A percentile compares a stretch with the other conserved stretches of the same genome.
These are phyloP conservation scores for Etheostoma perlongum DNA, from an alignment of 2,797 vertebrate genomes.

Conservation along the genomic window DNA sequence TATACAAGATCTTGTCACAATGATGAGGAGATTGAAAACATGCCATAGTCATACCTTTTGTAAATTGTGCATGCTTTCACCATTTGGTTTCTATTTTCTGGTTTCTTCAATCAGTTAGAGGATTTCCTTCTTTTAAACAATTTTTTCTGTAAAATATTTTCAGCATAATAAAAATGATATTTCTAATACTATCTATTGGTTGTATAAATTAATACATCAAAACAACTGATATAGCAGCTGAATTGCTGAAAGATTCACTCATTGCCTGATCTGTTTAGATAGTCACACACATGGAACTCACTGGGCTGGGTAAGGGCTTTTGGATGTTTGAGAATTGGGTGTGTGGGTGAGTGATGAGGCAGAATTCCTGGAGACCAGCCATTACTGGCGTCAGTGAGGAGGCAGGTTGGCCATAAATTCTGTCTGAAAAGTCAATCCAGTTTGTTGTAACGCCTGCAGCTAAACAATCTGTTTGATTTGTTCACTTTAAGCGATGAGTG, in stretches of 20 bases:
- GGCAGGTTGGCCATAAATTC: slow-evolving; percentile 70
- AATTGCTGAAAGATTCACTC: slow-evolving; percentile 24
- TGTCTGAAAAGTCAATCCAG: slow-evolving; percentile 66
- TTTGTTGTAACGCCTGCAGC: slow-evolving; percentile 55
- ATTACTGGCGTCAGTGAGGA: slow-evolving; percentile 71
- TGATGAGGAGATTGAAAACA: neutral
- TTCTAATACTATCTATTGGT: neutral
- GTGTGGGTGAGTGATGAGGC: slow-evolving; percentile 70
- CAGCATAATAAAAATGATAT: neutral
- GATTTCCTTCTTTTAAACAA: neutral
- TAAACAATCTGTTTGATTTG: slow-evolving; percentile 62
- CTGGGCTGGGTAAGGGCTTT: slow-evolving; percentile 35
- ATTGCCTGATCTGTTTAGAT: slow-evolving; percentile 25
- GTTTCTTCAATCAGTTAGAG: neutral
- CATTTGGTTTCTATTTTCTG: neutral
- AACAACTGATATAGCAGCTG: slow-evolving; percentile 5
- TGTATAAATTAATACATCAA: slow-evolving; percentile 11
- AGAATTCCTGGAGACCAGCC: slow-evolving; percentile 60
- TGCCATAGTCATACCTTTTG: neutral
- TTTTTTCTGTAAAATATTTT: neutral
- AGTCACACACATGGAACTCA: slow-evolving; percentile 24
- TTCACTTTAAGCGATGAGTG: slow-evolving; percentile 40
- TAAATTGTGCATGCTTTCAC: neutral
- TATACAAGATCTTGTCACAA: neutral
- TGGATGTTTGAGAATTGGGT: slow-evolving; percentile 61